Base-by-base conservation (phyloP, 2,797 vertebrate species). In the Cephalopachus bancanus region DNA sequence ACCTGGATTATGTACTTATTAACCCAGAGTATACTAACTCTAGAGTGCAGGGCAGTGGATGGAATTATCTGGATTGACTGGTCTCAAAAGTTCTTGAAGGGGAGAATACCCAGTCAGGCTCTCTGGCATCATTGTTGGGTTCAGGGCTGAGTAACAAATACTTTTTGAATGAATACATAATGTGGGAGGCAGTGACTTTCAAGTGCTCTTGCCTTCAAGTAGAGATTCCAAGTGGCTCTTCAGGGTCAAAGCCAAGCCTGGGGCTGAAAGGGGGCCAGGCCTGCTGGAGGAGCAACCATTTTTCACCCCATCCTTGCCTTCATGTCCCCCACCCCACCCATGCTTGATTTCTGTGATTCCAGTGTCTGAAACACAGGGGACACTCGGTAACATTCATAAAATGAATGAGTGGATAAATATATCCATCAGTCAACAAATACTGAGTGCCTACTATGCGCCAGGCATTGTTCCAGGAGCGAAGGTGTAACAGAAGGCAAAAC, bases 111-210 rank as follows among this genome's bases (percentile, higher is more conserved):
- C 24, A 8, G 12, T 72, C 24, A 67, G 92, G 57, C 33, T 96
- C 74, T 64, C 64, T 71, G 75, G 92, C 59, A 55, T 83, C 67
- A 28, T 12, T 86, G 49, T 62, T 67, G n/a, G 72, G 75, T 80
- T 80, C 74, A 33, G 6, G 74, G 16, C 64, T 86, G 49, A 33
- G 30, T 53, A 60, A 64, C 12, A 65, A 24, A 62, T 71, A 19
- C 22, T 84, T 84, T 80, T 59, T 78, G 83, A 93, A 91, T 65
- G 79, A 78, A 49, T 33, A 30, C 30, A 16, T 89, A 49, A 83
- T 65, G 37, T 44, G 65, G 60, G 37, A 89, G 64, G 20, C 24
- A n/a, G 24, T 64, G 71, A 71, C n/a, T 89, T 83, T 49, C 44
- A 79, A 65, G 74, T 26, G 20, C 14, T 44, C 49, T n/a, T 65